Percentiles rank a stretch among this genome's conserved stretches.
Evolutionary conservation across 2,113 vertebrate species (phyloP).

Genomic region (Strix uralensis): DNA sequence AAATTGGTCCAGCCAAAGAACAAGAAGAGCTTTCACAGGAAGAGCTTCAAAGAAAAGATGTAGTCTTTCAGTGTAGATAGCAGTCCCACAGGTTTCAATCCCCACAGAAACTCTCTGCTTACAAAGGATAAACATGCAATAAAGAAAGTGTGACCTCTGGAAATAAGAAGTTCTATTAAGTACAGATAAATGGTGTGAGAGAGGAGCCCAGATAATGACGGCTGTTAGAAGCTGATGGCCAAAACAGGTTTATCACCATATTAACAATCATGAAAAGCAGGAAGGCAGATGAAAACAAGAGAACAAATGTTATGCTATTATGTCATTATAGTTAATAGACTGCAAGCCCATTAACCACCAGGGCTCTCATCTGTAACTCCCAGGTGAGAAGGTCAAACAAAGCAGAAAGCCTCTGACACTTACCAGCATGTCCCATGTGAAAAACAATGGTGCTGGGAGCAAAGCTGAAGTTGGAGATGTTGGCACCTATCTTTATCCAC

Average conservation of each 20-base stretch:
- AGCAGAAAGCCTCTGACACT: conserved; percentile 68
- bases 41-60: background rate
- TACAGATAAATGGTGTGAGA: conserved; percentile 60
- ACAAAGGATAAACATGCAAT: conserved; percentile 37
- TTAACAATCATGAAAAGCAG: conserved; percentile 71
- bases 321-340: conserved; percentile 80
- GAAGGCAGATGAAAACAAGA: conserved; percentile 66
- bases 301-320: conserved; percentile 76
- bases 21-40: background rate
- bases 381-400: conserved; percentile 69
- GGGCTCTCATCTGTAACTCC: conserved; percentile 36
- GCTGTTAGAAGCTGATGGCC: conserved; percentile 68
- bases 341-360: conserved; percentile 63
- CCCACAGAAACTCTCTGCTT: background rate
- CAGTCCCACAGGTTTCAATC: background rate
- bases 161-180: conserved; percentile 68
- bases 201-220: conserved; percentile 55
- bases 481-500: conserved; percentile 98
- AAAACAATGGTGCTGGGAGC: conserved; percentile 95
- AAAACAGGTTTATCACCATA: conserved; percentile 69
- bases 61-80: background rate
- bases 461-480: conserved; percentile 95
- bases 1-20: background rate
- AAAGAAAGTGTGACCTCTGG: conserved; percentile 63
- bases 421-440: conserved; percentile 95